Conservation (phyloP, 2,113 vertebrate species). For the Psammodynastes pulverulentus region DNA sequence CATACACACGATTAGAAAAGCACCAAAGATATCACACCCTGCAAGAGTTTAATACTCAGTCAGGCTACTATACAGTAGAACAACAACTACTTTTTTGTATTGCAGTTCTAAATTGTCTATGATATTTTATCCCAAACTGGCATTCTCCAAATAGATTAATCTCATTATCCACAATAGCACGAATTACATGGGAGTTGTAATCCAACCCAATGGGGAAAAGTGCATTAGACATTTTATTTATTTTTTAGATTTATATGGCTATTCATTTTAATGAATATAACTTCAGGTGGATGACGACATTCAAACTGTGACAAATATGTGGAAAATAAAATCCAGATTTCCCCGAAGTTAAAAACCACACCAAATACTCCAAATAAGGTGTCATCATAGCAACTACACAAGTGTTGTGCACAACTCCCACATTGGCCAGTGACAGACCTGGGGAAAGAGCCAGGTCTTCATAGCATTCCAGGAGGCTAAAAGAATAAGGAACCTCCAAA, state of each 20-base stretch:
- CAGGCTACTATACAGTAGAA: background rate
- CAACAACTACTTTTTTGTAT: background rate
- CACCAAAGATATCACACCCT: background rate
- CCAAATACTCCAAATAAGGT: background rate
- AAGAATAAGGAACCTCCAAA: background rate
- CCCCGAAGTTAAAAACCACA: background rate
- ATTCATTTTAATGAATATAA: background rate
- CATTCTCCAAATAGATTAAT: background rate
- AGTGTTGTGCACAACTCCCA: background rate
- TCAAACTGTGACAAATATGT: background rate
- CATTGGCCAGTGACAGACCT: background rate
- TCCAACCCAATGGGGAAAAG: background rate
- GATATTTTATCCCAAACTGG: background rate
- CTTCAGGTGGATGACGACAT: background rate
- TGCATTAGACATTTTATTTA: background rate
- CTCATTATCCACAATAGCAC: background rate
- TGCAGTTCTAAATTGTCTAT: background rate
- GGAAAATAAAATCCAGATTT: background rate
- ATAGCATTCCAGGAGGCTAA: background rate
- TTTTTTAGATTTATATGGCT: background rate
- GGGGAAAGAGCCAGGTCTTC: background rate
- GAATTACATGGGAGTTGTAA: background rate
- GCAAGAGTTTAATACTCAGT: background rate
- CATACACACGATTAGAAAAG: background rate
- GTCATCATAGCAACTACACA: background rate